Conservation (phyloP, 2,113 vertebrate genomes). For the Calyptommatus sinebrachiatus region DNA sequence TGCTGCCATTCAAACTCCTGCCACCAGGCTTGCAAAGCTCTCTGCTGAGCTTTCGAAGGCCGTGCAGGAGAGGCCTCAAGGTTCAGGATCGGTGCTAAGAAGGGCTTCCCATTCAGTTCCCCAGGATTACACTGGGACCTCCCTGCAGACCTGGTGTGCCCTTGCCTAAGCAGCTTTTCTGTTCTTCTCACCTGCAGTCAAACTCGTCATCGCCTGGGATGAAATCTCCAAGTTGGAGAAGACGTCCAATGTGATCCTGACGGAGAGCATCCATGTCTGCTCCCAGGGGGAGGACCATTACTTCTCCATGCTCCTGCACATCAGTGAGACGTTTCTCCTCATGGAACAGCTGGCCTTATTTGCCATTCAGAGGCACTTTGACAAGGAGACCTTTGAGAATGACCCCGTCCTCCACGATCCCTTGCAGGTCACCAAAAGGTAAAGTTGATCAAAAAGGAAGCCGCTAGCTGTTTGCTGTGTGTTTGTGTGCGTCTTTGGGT, state of each 20-base stretch:
- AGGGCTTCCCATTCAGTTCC: too few relatives aligned
- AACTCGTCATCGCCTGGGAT: slow-evolving; percentile 93
- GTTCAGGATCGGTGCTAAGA: too few relatives aligned
- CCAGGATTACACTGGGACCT: neutral
- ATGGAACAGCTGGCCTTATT: slow-evolving; percentile 96
- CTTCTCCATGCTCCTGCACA: slow-evolving; percentile 97
- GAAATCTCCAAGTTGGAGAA: slow-evolving; percentile 91
- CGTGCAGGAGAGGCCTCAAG: too few relatives aligned
- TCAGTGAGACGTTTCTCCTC: slow-evolving; percentile 91
- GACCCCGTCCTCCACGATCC: slow-evolving; percentile 87
- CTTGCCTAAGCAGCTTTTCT: neutral
- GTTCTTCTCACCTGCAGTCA: slow-evolving; percentile 80
- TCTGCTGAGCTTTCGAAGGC: too few relatives aligned
- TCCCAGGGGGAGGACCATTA: slow-evolving; percentile 88
- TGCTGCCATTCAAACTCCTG: too few relatives aligned
- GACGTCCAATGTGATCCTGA: slow-evolving; percentile 88
- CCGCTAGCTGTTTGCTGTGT: too few relatives aligned
- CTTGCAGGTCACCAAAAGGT: slow-evolving; percentile 94
- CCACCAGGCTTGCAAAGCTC: too few relatives aligned
- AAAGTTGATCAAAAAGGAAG: slow-evolving; percentile 18
- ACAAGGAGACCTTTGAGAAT: slow-evolving; percentile 90
- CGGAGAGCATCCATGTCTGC: slow-evolving; percentile 91
- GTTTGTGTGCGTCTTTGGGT: neutral
- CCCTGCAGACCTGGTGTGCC: neutral
- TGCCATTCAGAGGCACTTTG: slow-evolving; percentile 90